Percentiles rank a stretch among this genome's conserved stretches.
Evolutionary conservation across 2,113 vertebrate species (phyloP).

Genomic region (Ictalurus punctatus): DNA sequence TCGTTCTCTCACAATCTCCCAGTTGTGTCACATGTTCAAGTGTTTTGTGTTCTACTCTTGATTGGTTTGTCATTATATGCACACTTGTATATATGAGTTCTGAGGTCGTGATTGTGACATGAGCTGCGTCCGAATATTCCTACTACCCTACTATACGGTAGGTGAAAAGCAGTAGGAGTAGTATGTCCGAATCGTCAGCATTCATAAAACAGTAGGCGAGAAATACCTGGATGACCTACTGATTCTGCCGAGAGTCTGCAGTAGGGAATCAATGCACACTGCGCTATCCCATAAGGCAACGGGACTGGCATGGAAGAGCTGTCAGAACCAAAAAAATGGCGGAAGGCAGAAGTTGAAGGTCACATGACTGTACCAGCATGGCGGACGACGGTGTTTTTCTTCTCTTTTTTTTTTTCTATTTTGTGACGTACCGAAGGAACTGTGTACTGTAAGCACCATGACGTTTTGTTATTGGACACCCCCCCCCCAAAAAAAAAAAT

Average conservation of each 20-base stretch:
- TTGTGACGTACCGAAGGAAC: not conserved
- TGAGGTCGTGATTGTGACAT: not conserved
- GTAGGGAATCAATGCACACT: too few species aligned
- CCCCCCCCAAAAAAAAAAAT: not conserved
- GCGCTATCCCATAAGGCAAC: too few species aligned
- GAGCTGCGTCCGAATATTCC: not conserved
- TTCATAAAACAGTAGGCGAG: too few species aligned
- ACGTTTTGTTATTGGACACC: not conserved
- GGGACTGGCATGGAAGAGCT: too few species aligned
- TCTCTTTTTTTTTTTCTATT: not conserved
- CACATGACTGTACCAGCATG: too few species aligned
- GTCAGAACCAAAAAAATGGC: too few species aligned
- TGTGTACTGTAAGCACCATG: not conserved
- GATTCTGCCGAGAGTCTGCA: too few species aligned
- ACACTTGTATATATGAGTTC: not conserved
- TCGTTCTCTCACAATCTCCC: not conserved
- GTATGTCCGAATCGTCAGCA: too few species aligned
- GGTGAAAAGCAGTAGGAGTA: too few species aligned
- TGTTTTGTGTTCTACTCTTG: not conserved
- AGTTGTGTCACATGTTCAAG: not conserved
- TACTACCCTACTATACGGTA: too few species aligned
- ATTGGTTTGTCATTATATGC: not conserved
- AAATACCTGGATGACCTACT: too few species aligned
- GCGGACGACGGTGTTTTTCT: not conserved
- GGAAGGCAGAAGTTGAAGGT: too few species aligned